A percentile compares a stretch with the other conserved stretches of the same genome.
These are phyloP conservation scores for Heterodera schachtii DNA, from an alignment of 1,140 invertebrate species.

Conservation along the genomic window DNA sequence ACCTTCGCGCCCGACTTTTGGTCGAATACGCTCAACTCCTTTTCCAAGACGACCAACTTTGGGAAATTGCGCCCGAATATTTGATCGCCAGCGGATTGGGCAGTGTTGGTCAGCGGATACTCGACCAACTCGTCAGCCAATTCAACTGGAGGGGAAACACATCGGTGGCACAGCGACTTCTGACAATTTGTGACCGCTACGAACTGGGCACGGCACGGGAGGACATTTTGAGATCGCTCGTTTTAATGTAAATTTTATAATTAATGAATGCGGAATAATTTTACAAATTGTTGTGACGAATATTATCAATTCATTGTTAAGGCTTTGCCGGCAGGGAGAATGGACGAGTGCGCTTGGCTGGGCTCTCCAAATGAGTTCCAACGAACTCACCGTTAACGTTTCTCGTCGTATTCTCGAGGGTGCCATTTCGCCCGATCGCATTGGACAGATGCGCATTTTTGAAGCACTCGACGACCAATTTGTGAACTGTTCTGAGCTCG, in stretches of 20 bases:
- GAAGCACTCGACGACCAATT: constrained; percentile 28
- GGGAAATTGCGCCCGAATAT: constrained; percentile 29
- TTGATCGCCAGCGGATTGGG: constrained; percentile 10
- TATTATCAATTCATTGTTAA: not conserved
- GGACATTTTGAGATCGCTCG: constrained; percentile 19
- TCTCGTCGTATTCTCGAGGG: constrained; percentile 21
- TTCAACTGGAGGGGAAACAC: constrained; percentile 18
- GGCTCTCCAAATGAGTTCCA: constrained; percentile 14
- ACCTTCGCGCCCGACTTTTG: constrained; percentile 22
- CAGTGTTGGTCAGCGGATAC: not conserved
- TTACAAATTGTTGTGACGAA: not conserved
- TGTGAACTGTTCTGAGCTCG: constrained; percentile 28
- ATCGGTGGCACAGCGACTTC: constrained; percentile 11
- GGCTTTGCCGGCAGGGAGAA: constrained; percentile 17
- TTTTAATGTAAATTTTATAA: constrained; percentile 8
- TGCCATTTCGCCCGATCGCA: constrained; percentile 10
- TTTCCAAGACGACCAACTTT: constrained; percentile 30
- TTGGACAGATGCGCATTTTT: constrained; percentile 31
- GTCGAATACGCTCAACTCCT: constrained; percentile 25
- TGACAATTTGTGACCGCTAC: constrained; percentile 19
- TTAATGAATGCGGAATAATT: not conserved
- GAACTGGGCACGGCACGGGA: constrained; percentile 7
- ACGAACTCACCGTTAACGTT: constrained; percentile 15
- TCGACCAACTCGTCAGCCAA: constrained; percentile 4
- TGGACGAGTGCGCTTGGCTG: constrained; percentile 23